Evolutionary conservation across 2,888 invertebrate genomes (phyloP).

Genomic region (Brachyopa scutellaris): DNA sequence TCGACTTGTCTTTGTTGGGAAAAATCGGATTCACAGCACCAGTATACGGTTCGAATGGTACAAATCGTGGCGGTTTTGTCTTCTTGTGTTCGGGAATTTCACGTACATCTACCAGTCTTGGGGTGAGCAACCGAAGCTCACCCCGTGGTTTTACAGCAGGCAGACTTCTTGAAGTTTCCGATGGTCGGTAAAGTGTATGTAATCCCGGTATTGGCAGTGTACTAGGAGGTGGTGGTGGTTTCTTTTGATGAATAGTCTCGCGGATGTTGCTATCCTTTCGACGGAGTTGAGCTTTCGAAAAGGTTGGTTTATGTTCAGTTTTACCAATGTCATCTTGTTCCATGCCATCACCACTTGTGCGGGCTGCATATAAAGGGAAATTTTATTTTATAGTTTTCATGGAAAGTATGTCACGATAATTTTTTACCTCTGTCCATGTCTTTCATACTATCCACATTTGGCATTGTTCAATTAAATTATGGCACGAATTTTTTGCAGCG

Average conservation of each 20-base stretch:
- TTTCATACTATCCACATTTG: constrained; percentile 1
- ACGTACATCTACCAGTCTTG: constrained; percentile 83
- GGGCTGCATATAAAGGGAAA: constrained; percentile 72
- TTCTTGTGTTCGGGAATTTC: constrained; percentile 77
- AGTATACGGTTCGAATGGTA: constrained; percentile 94
- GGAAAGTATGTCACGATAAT: neutral
- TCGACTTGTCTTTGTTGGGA: constrained; percentile 81
- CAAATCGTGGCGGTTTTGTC: constrained; percentile 88
- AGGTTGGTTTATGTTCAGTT: constrained; percentile 77
- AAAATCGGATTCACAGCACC: constrained; percentile 91
- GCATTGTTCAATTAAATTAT: constrained; percentile 17
- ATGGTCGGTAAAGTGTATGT: constrained; percentile 77
- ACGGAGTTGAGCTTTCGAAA: constrained; percentile 70
- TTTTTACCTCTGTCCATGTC: constrained; percentile 53
- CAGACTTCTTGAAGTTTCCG: constrained; percentile 77
- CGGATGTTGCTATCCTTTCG: constrained; percentile 76
- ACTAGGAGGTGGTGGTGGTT: constrained; percentile 58
- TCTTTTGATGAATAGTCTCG: constrained; percentile 74
- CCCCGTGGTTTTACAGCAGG: constrained; percentile 83
- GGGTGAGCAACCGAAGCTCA: constrained; percentile 84
- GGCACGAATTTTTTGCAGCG: neutral
- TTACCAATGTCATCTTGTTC: constrained; percentile 83
- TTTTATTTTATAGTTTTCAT: neutral
- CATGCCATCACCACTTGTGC: constrained; percentile 92
- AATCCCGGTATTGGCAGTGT: constrained; percentile 76